These are phyloP conservation scores for Willowsia nigromaculata DNA, from an alignment of 2,888 invertebrate genomes.

Conservation along the genomic window DNA sequence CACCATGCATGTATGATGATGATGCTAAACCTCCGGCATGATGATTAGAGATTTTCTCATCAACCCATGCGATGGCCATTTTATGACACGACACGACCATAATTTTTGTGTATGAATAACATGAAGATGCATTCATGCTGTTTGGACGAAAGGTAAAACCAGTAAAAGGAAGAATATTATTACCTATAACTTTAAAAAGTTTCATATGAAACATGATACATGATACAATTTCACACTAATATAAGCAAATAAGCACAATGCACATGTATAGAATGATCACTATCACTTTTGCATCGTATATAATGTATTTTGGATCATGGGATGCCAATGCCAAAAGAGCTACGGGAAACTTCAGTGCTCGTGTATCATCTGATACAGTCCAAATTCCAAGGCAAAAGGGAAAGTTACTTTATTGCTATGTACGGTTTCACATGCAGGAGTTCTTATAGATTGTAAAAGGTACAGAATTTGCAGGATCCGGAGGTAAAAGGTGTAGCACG, in stretches of 20 bases:
- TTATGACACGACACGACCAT: not conserved
- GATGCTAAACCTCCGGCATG: not conserved
- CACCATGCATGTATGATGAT: not conserved
- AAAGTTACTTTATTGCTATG: too few relatives aligned
- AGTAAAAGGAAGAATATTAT: not conserved
- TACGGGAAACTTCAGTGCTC: conserved; percentile 19
- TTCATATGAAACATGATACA: not conserved
- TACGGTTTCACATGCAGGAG: not conserved
- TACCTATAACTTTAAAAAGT: not conserved
- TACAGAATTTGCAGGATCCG: not conserved
- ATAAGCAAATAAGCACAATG: not conserved
- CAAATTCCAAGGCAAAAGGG: conserved; percentile 51
- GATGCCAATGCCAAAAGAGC: not conserved
- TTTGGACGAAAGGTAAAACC: not conserved
- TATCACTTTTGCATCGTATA: not conserved
- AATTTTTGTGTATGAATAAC: not conserved
- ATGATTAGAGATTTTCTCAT: not conserved
- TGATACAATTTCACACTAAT: not conserved
- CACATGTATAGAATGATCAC: not conserved
- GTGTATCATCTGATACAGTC: conserved; percentile 45
- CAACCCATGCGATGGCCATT: not conserved
- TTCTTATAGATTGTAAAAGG: too few relatives aligned
- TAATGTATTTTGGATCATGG: conserved; percentile 11
- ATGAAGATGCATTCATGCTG: too few relatives aligned
- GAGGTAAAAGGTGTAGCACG: not conserved